Evolutionary conservation across 1,140 invertebrate species (phyloP).

Genomic region (Akabosia matsudoensis): DNA sequence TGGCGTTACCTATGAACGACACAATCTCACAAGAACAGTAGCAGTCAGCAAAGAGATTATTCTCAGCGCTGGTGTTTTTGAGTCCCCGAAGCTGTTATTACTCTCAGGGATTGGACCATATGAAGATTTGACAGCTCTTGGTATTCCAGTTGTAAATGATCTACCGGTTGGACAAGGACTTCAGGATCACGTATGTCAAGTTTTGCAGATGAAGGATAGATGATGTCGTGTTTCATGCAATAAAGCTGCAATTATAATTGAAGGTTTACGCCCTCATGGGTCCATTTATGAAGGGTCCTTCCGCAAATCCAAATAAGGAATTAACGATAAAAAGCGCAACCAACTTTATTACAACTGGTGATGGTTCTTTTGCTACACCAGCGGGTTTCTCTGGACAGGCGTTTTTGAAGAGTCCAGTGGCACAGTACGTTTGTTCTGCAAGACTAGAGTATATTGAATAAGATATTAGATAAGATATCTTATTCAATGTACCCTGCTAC

Average conservation of each 20-base stretch:
- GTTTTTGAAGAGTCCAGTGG: slow-evolving; percentile 4
- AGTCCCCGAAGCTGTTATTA: slow-evolving; percentile 55
- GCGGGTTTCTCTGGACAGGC: not conserved
- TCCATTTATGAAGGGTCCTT: slow-evolving; percentile 54
- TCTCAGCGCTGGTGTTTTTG: slow-evolving; percentile 60
- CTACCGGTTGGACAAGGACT: slow-evolving; percentile 12
- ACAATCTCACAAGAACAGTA: slow-evolving; percentile 53
- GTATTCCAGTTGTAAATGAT: slow-evolving; percentile 27
- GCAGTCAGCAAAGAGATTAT: slow-evolving; percentile 64
- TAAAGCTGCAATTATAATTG: not conserved
- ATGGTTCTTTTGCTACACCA: not conserved
- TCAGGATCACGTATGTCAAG: not conserved
- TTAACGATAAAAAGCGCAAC: slow-evolving; percentile 58
- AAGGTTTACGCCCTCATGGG: slow-evolving; percentile 48
- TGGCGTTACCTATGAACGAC: slow-evolving; percentile 64
- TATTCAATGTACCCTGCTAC: too few species aligned
- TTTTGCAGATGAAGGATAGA: not conserved
- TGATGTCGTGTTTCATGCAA: not conserved
- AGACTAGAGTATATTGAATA: not conserved
- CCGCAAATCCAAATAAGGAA: slow-evolving; percentile 59
- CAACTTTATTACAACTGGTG: not conserved
- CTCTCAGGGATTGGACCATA: slow-evolving; percentile 71
- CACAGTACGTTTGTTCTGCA: too few species aligned
- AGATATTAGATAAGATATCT: too few species aligned
- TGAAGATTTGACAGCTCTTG: slow-evolving; percentile 52